Evolutionary conservation across 2,888 invertebrate genomes (phyloP), one percentile per base, ranked within the genome.

Genomic region (Bombyx huttoni): DNA sequence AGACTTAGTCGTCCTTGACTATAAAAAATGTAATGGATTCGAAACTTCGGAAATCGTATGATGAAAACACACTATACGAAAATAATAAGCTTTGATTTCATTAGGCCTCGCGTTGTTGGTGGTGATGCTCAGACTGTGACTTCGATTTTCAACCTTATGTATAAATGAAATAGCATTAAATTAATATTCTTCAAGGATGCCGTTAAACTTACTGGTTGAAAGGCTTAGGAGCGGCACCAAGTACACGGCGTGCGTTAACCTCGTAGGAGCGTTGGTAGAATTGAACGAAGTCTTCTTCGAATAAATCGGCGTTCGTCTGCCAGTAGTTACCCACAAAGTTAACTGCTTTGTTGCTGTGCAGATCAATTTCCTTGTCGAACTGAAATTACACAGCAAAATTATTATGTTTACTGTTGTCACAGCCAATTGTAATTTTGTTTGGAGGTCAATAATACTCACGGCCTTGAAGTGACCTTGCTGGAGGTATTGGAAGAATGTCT

Each of bases 381-480:
- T 85, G 40, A 12, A 40, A 40, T 24, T 2, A 24, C 24, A 24
- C 24, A 24, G 24, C 2, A 24, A 24, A 24, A 5, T 24, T 5
- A 24, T 3, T 24, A 24, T 24, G 24, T 24, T 2, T 24, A 5
- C 24, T 24, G 24, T 24, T 24, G 24, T 24, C 24, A 24, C 2
- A 24, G 24, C 24, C 24, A 24, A 24, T 24, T 5, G 24, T 24
- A 24, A 5, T 3, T 3, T 24, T 24, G 24, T 5, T 24, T 24
- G 5, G 8, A 40, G 40, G 40, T 24, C 24, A 24, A 40, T 10
- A 40, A 53, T 54, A 53, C 63, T 52, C 90, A 82, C 86, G 52
- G 93, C 92, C 63, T 92, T 92, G 65, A 90, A 89, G 64, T 90
- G 89, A 50, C 90, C 89, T 64, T 91, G 75, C 58, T 84, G 78